These are phyloP conservation scores for Capricornis sumatraensis DNA, from an alignment of 2,113 vertebrate genomes.

Conservation along the genomic window DNA sequence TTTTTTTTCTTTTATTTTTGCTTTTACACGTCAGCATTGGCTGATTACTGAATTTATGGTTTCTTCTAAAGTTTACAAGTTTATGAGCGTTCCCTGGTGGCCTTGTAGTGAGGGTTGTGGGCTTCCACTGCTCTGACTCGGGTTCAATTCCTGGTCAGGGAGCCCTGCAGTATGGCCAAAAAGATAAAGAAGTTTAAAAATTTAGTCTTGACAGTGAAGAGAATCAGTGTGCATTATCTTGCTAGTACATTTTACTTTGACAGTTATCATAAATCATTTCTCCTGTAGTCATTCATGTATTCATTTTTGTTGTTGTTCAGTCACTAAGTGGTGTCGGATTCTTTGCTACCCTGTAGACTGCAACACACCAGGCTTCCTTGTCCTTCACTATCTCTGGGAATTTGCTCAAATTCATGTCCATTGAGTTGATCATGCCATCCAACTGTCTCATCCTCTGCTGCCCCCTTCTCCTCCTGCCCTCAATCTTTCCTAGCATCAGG, in stretches of 20 bases:
- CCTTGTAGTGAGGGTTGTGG: background rate
- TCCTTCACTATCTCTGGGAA: background rate
- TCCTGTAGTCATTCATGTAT: background rate
- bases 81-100: background rate
- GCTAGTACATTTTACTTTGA: background rate
- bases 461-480: background rate
- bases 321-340: background rate
- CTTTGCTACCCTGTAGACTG: background rate
- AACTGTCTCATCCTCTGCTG: background rate
- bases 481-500: background rate
- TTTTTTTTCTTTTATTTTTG: background rate
- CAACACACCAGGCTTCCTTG: background rate
- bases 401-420: background rate
- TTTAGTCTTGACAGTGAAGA: background rate
- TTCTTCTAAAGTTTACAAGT: background rate
- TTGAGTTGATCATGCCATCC: background rate
- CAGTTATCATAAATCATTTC: background rate
- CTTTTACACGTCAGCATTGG: constrained; percentile 1
- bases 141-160: background rate
- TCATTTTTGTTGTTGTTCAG: background rate
- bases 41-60: constrained; percentile 3
- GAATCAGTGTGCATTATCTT: background rate
- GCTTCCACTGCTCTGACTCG: background rate
- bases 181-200: background rate
- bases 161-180: background rate